phyloP scores from a whole-genome alignment of 2,888 invertebrate genomes.

The Tanypteryx hageni region DNA sequence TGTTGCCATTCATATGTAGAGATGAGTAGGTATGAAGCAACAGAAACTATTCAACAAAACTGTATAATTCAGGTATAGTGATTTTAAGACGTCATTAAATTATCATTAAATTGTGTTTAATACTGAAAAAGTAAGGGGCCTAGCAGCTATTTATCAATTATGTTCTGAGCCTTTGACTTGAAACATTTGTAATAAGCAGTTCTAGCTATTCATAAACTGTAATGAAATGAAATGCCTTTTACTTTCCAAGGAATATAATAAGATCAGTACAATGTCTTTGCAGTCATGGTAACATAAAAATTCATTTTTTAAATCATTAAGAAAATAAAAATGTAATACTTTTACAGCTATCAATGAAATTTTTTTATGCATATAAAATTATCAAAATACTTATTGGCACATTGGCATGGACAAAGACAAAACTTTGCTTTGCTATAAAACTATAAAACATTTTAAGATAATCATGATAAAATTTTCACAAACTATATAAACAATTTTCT shows the following conservation, averaged over 20 bases:
- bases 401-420: constrained; percentile 18
- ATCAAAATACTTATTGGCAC: constrained; percentile 35
- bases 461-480: constrained; percentile 25
- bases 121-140: too few species aligned
- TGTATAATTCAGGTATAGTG: too few species aligned
- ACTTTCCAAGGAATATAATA: background rate
- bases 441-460: constrained; percentile 32
- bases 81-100: too few species aligned
- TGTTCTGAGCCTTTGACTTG: too few species aligned
- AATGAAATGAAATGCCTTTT: background rate
- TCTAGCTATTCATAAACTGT: too few species aligned
- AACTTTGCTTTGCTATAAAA: constrained; percentile 21
- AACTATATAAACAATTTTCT: constrained; percentile 21
- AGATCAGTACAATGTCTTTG: background rate
- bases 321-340: constrained; percentile 19
- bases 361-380: constrained; percentile 9
- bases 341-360: constrained; percentile 8
- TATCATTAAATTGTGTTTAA: too few species aligned
- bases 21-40: too few species aligned
- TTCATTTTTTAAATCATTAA: background rate
- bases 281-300: constrained; percentile 14
- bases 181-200: too few species aligned
- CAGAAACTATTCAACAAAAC: too few species aligned
- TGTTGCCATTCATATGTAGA: too few species aligned
- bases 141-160: too few species aligned